A percentile compares a stretch with the other conserved stretches of the same genome.
phyloP scores from a whole-genome alignment of 2,797 vertebrate genomes.

The Coregonus ussuriensis region DNA sequence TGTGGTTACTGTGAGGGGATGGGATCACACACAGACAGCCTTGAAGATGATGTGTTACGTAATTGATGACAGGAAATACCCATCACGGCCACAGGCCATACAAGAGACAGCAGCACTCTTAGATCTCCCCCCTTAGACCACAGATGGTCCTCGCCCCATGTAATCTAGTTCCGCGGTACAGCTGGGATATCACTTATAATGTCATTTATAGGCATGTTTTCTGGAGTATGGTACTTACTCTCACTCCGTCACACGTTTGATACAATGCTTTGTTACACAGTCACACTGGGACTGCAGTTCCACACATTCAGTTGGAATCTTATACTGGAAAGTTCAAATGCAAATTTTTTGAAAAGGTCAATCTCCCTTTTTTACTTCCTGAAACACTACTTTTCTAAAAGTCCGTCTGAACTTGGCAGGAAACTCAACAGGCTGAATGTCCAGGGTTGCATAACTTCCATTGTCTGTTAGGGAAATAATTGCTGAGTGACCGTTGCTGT shows the following conservation, averaged over 20 bases:
- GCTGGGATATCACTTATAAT: neutral
- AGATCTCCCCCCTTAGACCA: too few species aligned
- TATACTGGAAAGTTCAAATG: neutral
- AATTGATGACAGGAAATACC: too few species aligned
- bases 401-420: neutral
- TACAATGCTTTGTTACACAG: neutral
- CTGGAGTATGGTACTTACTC: neutral
- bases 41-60: too few species aligned
- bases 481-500: slow-evolving; percentile 17
- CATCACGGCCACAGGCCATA: too few species aligned
- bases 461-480: slow-evolving; percentile 22
- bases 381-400: neutral
- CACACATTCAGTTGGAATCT: neutral
- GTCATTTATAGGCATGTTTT: neutral
- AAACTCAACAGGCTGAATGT: neutral
- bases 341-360: neutral
- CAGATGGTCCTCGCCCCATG: too few species aligned
- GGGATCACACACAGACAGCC: too few species aligned
- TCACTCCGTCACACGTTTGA: neutral
- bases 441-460: slow-evolving; percentile 22
- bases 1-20: neutral
- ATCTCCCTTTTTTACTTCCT: neutral
- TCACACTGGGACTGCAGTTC: neutral
- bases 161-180: too few species aligned
- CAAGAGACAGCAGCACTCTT: too few species aligned